Base-by-base conservation (phyloP, 2,113 vertebrate genomes). In the Promerops cafer region DNA sequence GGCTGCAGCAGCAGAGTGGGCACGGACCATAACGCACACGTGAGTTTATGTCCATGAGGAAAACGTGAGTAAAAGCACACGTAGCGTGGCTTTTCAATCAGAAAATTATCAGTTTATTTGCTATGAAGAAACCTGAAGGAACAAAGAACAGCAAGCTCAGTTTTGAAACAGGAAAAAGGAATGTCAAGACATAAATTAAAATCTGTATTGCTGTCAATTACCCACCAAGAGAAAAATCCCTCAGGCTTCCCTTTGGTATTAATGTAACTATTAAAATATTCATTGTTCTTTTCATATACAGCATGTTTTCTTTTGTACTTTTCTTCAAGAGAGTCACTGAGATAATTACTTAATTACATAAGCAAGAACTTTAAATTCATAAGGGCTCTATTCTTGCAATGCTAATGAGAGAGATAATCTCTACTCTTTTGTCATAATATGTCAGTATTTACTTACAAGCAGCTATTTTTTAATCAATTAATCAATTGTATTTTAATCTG, bases 1-100 rank as follows among this genome's bases (percentile, higher is more conserved):
- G 18, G 37, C 45, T 53, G 64, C 65, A 71, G 37, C 22, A 39
- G 30, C 12, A 19, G 4, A 44, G 15, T 0, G 12, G 6, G 11
- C 6, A 7, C 2, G 1, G 37, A 33, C 35, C 47, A 3, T 1
- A 1, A 15, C 13, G 28, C 16, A 18, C 11, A n/a, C 0, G 0
- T 2, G 26, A 6, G 11, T 22, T 31, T 22, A 21, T 45, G 77
- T 45, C 24, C 27, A 13, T 22, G 31, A 71, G 40, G 30, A 42
- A 84, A 68, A 40, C 22, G 4, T 2, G 4, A 60, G 15, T 12
- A 63, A 69, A 83, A 76, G 10, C 52, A 77, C 28, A 76, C 0
- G 0, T 2, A 37, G 21, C 2, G 28, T 3, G 5, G 4, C 45
- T 65, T 65, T 74, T 50, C 11, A 6, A 23, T 61, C 57, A 57